These are phyloP conservation scores for Cenopis cana DNA, from an alignment of 2,888 invertebrate genomes.

Conservation along the genomic window DNA sequence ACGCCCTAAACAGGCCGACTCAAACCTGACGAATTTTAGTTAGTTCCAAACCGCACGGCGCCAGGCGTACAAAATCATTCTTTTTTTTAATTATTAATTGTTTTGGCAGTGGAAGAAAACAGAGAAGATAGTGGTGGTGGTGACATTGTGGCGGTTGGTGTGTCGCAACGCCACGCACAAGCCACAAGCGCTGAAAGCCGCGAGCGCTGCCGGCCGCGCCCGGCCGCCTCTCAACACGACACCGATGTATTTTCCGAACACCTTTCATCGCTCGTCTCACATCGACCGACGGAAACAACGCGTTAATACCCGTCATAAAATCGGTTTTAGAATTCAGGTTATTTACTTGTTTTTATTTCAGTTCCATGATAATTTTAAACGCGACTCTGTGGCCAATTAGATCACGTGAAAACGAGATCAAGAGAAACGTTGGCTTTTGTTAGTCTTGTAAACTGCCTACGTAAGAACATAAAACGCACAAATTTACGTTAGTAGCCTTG, in stretches of 20 bases:
- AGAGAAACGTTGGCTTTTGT: conserved; percentile 43
- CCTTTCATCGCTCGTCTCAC: conserved; percentile 84
- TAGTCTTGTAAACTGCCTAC: conserved; percentile 38
- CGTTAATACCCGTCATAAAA: conserved; percentile 86
- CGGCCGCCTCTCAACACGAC: conserved; percentile 53
- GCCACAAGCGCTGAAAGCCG: conserved; percentile 65
- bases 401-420: conserved; percentile 74
- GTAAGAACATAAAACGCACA: conserved; percentile 28
- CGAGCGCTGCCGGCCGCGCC: conserved; percentile 53
- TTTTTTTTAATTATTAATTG: conserved; percentile 16
- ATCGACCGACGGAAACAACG: conserved; percentile 84
- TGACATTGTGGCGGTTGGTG: conserved; percentile 25
- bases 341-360: conserved; percentile 85
- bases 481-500: conserved; percentile 15
- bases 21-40: neutral
- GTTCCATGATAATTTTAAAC: conserved; percentile 83
- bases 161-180: too few relatives aligned
- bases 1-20: conserved; percentile 33
- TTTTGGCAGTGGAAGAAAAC: conserved; percentile 16
- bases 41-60: neutral
- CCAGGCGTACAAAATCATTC: neutral
- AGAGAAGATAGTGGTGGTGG: conserved; percentile 31
- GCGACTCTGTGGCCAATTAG: conserved; percentile 78
- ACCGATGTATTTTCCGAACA: conserved; percentile 80
- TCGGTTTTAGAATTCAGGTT: conserved; percentile 85